Evolutionary conservation across 2,888 invertebrate genomes (phyloP), one percentile per base, ranked within the genome.

Genomic region (Polietes domitor): DNA sequence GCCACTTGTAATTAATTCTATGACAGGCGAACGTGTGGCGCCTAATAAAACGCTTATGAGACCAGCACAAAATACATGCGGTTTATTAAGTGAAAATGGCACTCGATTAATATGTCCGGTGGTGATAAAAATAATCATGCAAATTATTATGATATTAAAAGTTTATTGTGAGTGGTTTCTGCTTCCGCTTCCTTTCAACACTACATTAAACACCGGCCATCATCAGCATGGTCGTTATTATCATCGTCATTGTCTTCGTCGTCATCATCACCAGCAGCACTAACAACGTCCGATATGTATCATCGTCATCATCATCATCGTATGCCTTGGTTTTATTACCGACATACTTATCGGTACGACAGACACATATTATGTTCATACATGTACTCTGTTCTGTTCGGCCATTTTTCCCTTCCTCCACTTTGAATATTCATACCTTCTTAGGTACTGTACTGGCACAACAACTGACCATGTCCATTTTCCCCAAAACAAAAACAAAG

Each of bases 61-160:
- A 17, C 9, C 53, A 53, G 21, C 19, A 53, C 53, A 9, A 53
- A 53, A 19, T 17, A 53, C 17, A 5, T 53, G 7, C 10, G 21
- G 10, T 53, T 53, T 80, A 80, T 76, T 63, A 72, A 43, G 63
- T 77, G 76, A 12, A 65, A 81, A 77, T 32, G 81, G 26, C 73
- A 63, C 47, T 73, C 47, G 55, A 58, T 58, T 50, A 72, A 21
- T 50, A 21, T 41, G 19, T 32, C 43, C 24, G 55, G 5, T 47
- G n/a, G 5, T 15, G 24, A 73, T 73, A 73, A 73, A 61, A 58
- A 68, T 77, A 76, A 72, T 71, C 26, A 76, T 71, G 75, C 63
- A 80, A 80, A 80, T 72, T 76, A 80, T 76, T 75, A 75, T 80
- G 26, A 53, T 63, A 80, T 80, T 72, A 71, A 76, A 21, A 47